phyloP scores from a whole-genome alignment of 2,113 vertebrate genomes.

The Psilopsiagon aurifrons region DNA sequence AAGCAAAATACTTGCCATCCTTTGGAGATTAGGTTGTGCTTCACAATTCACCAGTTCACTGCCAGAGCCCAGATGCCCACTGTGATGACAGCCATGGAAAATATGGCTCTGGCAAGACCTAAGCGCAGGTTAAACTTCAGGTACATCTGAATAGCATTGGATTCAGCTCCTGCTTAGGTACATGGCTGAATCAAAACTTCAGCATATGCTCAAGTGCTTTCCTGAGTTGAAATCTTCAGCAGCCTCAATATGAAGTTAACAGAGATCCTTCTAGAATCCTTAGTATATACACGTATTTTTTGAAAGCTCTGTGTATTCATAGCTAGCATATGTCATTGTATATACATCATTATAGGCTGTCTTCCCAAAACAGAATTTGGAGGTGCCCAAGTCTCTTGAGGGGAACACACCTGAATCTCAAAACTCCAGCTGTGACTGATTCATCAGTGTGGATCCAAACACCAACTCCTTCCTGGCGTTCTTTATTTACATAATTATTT shows the following conservation, averaged over 20 bases:
- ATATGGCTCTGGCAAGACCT: neutral
- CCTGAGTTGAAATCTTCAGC: neutral
- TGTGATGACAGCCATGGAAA: neutral
- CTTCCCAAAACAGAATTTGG: neutral
- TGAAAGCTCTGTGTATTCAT: neutral
- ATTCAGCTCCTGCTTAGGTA: neutral
- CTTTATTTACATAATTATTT: neutral
- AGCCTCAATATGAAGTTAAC: neutral
- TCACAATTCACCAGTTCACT: neutral
- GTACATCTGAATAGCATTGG: neutral
- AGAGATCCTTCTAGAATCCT: neutral
- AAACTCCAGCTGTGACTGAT: neutral
- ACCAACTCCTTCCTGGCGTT: neutral
- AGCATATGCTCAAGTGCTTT: neutral
- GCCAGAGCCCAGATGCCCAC: neutral
- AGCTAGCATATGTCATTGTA: neutral
- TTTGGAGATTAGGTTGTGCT: neutral
- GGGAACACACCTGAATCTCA: neutral
- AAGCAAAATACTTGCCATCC: neutral
- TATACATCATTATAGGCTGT: neutral
- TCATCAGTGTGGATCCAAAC: neutral
- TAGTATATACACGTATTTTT: neutral
- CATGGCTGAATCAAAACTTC: neutral
- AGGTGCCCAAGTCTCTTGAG: fast-evolving
- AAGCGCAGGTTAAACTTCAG: neutral